Conservation (phyloP, 1,140 invertebrate species). For the Ips typographus region DNA sequence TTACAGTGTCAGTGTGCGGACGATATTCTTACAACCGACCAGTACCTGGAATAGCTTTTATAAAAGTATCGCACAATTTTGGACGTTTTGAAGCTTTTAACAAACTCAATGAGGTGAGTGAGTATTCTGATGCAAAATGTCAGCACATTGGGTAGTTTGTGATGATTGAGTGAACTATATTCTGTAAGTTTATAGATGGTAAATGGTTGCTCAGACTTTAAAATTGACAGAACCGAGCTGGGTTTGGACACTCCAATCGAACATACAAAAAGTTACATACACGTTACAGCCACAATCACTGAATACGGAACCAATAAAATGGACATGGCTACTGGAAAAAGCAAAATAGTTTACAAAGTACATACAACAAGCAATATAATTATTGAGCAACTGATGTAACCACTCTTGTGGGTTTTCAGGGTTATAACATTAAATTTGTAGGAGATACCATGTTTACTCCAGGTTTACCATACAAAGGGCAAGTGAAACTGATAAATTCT, state of each 20-base stretch:
- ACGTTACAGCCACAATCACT: conserved; percentile 59
- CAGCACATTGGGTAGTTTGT: too few species aligned
- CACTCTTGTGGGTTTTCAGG: not conserved
- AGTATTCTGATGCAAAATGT: too few species aligned
- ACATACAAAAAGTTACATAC: conserved; percentile 33
- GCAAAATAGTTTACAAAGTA: conserved; percentile 52
- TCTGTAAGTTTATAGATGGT: conserved; percentile 21
- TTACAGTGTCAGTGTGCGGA: conserved; percentile 62
- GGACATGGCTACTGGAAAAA: conserved; percentile 54
- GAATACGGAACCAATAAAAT: conserved; percentile 61
- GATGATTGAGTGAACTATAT: too few species aligned
- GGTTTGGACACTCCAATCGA: conserved; percentile 41
- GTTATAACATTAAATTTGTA: conserved; percentile 54
- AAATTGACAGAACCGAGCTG: conserved; percentile 51
- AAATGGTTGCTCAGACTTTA: conserved; percentile 57
- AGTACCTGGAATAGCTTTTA: conserved; percentile 58
- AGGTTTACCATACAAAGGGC: conserved; percentile 61
- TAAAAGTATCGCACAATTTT: conserved; percentile 51
- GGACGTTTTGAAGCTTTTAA: not conserved
- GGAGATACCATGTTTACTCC: conserved; percentile 61
- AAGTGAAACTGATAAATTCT: conserved; percentile 48
- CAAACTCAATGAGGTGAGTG: conserved; percentile 7
- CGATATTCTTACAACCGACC: conserved; percentile 70
- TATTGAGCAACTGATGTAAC: not conserved
- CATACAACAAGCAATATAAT: not conserved